A percentile compares a stretch with the other conserved stretches of the same genome.
phyloP scores from a whole-genome alignment of 2,113 vertebrate species.

The Stictonetta naevosa region DNA sequence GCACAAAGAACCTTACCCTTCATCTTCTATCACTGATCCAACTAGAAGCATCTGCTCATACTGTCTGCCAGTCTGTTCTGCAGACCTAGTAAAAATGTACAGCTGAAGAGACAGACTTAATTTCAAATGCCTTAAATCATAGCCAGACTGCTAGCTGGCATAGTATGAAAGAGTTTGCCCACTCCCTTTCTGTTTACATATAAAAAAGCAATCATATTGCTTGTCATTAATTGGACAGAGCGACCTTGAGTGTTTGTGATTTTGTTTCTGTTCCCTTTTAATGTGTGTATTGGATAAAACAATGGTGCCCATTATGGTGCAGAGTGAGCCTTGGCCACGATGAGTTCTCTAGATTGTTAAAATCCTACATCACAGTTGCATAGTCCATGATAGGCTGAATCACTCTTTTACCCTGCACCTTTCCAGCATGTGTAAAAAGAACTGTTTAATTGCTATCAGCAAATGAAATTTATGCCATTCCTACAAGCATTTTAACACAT shows the following conservation, averaged over 20 bases:
- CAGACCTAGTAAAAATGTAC: slow-evolving; percentile 58
- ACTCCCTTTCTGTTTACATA: slow-evolving; percentile 49
- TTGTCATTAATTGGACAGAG: slow-evolving; percentile 29
- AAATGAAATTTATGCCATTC: neutral
- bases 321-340: neutral
- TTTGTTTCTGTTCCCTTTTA: neutral
- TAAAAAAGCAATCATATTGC: slow-evolving; percentile 26
- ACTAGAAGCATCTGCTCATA: slow-evolving; percentile 60
- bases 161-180: slow-evolving; percentile 46
- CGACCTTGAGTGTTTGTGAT: slow-evolving; percentile 5
- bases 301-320: neutral
- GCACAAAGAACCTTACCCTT: slow-evolving; percentile 5
- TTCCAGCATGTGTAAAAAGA: neutral
- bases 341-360: neutral
- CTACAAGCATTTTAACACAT: neutral
- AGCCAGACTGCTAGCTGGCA: slow-evolving; percentile 55
- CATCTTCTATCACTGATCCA: neutral
- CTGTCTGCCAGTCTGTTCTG: slow-evolving; percentile 62
- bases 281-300: neutral
- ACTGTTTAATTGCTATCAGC: neutral
- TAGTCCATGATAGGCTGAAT: neutral
- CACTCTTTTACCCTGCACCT: neutral
- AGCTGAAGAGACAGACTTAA: slow-evolving; percentile 70
- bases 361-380: neutral
- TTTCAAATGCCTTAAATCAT: slow-evolving; percentile 68